Percentiles rank a stretch among this genome's conserved stretches.
These are phyloP conservation scores for Platyscelio sp. DNA, from an alignment of 2,888 invertebrate species.

Conservation along the genomic window DNA sequence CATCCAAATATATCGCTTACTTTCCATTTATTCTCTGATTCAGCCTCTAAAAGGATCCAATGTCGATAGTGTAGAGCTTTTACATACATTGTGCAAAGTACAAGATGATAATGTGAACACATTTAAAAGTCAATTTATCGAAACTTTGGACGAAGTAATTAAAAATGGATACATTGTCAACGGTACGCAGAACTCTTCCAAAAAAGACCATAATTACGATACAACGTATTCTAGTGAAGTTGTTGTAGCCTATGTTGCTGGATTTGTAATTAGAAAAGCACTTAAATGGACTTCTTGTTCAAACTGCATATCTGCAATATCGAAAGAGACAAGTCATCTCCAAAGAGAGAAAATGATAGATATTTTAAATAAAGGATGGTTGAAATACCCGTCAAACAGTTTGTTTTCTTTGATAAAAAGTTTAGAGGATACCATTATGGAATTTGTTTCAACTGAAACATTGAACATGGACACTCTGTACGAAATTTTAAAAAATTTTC, in stretches of 20 bases:
- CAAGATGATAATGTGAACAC: not conserved
- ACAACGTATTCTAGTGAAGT: not conserved
- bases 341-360: not conserved
- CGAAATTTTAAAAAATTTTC: no score
- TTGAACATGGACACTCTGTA: no score
- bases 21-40: constrained; percentile 39
- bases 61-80: constrained; percentile 30
- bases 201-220: constrained; percentile 9
- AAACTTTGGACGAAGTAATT: constrained; percentile 1
- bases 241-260: constrained; percentile 4
- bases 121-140: not conserved
- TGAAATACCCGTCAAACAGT: not conserved
- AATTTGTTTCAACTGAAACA: no score
- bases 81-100: constrained; percentile 8
- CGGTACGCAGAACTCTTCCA: not conserved
- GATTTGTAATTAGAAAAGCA: not conserved
- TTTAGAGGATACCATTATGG: no score
- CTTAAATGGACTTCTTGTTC: not conserved
- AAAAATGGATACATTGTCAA: not conserved
- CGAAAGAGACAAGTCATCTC: not conserved
- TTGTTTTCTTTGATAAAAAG: not conserved
- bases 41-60: constrained; percentile 56
- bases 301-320: not conserved
- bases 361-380: not conserved
- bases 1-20: constrained; percentile 32